These are phyloP conservation scores for Formica aserva DNA, from an alignment of 2,888 invertebrate genomes.

Conservation along the genomic window DNA sequence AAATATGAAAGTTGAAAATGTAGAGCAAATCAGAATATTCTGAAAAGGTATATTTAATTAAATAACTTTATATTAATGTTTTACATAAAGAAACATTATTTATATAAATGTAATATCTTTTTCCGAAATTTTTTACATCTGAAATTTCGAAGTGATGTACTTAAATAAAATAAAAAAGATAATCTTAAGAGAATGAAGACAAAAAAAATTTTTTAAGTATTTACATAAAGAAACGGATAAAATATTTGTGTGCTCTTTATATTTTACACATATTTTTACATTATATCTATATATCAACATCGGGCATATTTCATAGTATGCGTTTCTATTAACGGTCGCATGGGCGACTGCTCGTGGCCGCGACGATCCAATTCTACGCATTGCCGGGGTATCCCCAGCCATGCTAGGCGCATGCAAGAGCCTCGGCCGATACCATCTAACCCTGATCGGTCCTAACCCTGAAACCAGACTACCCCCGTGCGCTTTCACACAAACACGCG, in stretches of 20 bases:
- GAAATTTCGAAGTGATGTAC: not conserved
- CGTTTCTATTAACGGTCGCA: constrained; percentile 16
- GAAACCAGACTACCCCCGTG: constrained; percentile 46
- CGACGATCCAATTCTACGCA: constrained; percentile 46
- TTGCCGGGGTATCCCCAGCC: constrained; percentile 43
- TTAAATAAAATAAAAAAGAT: not conserved
- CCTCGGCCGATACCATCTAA: constrained; percentile 49
- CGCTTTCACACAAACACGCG: constrained; percentile 31
- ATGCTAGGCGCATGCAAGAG: constrained; percentile 45
- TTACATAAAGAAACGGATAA: not conserved
- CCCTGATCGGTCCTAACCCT: constrained; percentile 56
- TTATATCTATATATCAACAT: no score
- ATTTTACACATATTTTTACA: constrained; percentile 2
- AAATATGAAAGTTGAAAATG: not conserved
- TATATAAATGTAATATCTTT: not conserved
- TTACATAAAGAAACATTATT: not conserved
- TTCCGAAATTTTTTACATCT: no score
- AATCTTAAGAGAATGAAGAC: not conserved
- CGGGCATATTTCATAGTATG: not conserved
- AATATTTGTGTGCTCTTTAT: not conserved
- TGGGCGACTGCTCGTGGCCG: constrained; percentile 24
- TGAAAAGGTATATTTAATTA: not conserved
- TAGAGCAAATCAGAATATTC: not conserved
- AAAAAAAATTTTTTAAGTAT: not conserved
- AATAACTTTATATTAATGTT: not conserved